These are phyloP conservation scores for Hybognathus amarus DNA, from an alignment of 2,797 vertebrate species.

Conservation along the genomic window DNA sequence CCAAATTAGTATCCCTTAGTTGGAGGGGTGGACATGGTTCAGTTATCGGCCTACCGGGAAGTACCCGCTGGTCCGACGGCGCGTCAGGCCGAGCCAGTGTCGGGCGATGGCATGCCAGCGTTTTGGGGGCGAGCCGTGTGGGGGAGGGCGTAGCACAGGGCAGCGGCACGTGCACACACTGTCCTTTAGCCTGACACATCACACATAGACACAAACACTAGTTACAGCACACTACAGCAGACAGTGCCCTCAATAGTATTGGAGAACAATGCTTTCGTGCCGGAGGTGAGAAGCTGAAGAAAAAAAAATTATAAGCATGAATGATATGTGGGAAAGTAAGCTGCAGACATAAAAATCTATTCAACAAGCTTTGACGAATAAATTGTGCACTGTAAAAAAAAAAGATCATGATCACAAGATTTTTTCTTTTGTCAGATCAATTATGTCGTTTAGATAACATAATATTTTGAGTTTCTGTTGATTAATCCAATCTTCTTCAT, in stretches of 20 bases:
- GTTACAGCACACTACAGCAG: slow-evolving; percentile 64
- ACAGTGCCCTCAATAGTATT: slow-evolving; percentile 35
- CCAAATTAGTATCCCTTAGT: slow-evolving; percentile 29
- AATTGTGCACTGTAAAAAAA: too few relatives aligned
- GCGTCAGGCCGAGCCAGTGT: slow-evolving; percentile 82
- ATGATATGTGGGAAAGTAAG: background rate
- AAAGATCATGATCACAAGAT: too few relatives aligned
- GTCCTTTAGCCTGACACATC: slow-evolving; percentile 77
- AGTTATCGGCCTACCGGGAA: slow-evolving; percentile 77
- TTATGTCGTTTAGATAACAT: too few relatives aligned
- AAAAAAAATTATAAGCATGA: background rate
- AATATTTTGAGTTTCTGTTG: too few relatives aligned
- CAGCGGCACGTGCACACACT: slow-evolving; percentile 61
- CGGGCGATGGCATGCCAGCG: slow-evolving; percentile 82
- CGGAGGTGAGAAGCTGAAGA: slow-evolving; percentile 10
- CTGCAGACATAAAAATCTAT: background rate
- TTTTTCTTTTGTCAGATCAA: too few relatives aligned
- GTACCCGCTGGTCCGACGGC: slow-evolving; percentile 77
- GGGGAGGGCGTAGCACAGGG: slow-evolving; percentile 63
- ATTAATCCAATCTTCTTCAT: too few relatives aligned
- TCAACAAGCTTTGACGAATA: too few relatives aligned
- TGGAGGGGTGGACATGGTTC: slow-evolving; percentile 45
- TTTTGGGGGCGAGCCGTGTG: slow-evolving; percentile 74
- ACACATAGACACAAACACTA: slow-evolving; percentile 71
- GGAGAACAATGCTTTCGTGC: slow-evolving; percentile 25